Percentiles rank a stretch among this genome's conserved stretches.
Evolutionary conservation across 1,140 invertebrate genomes (phyloP).

Genomic region (Drosophila trapezifrons): DNA sequence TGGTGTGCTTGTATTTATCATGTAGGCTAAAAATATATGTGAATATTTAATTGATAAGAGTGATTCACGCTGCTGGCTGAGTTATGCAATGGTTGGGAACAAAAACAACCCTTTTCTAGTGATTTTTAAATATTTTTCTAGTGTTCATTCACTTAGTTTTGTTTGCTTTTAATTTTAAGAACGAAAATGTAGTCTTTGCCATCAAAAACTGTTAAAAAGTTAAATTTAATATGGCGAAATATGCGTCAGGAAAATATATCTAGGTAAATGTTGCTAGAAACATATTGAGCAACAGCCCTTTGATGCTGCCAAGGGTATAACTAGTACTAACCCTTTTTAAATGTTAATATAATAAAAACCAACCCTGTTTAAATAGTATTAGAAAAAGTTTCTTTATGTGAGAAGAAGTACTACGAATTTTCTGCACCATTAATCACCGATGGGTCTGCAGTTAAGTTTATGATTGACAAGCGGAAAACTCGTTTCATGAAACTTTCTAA

Average conservation of each 20-base stretch:
- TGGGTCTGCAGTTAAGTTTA: conserved; percentile 38
- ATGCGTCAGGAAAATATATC: not conserved
- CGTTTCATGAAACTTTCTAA: conserved; percentile 59
- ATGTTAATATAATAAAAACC: not conserved
- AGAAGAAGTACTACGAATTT: not conserved
- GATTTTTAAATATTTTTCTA: not conserved
- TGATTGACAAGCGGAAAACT: conserved; percentile 53
- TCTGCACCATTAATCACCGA: conserved; percentile 18
- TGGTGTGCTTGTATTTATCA: conserved; percentile 1
- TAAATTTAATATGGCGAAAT: not conserved
- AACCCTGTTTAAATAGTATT: not conserved
- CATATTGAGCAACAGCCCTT: not conserved
- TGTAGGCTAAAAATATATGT: conserved; percentile 25
- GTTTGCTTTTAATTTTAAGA: not conserved
- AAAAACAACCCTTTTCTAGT: not conserved
- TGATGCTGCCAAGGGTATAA: not conserved
- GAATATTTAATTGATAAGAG: conserved; percentile 21
- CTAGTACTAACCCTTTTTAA: fast-evolving
- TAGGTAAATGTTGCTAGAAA: not conserved
- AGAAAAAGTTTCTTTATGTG: not conserved
- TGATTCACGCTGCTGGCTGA: not conserved
- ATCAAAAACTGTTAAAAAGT: not conserved
- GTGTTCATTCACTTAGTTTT: not conserved
- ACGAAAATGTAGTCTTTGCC: not conserved
- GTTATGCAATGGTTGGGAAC: not conserved